These are phyloP conservation scores for Pherbina coryleti DNA, from an alignment of 2,888 invertebrate genomes.

Conservation along the genomic window DNA sequence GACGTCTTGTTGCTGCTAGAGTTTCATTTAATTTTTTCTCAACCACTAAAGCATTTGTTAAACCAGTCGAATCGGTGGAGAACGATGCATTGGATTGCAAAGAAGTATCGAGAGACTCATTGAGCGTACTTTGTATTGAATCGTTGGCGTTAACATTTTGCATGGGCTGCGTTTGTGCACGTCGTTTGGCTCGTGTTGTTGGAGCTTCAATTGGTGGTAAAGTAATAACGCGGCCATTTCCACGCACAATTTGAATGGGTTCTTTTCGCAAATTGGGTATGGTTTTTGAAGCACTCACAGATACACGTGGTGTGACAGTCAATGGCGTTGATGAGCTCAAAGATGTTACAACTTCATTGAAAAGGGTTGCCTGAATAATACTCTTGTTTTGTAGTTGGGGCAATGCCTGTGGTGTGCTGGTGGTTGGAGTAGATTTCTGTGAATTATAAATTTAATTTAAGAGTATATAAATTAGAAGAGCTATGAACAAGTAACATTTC, in stretches of 20 bases:
- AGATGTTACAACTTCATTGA: not conserved
- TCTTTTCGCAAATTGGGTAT: constrained; percentile 59
- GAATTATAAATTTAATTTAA: constrained; percentile 6
- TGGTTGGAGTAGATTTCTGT: constrained; percentile 38
- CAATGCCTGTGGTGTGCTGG: not conserved
- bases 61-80: constrained; percentile 37
- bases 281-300: constrained; percentile 38
- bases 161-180: constrained; percentile 70
- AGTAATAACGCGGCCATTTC: constrained; percentile 82
- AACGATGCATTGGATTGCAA: constrained; percentile 53
- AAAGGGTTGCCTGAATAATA: constrained; percentile 45
- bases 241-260: constrained; percentile 80
- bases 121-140: constrained; percentile 29
- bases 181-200: constrained; percentile 81
- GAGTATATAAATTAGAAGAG: too few relatives aligned
- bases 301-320: constrained; percentile 33
- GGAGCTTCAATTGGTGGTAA: constrained; percentile 87
- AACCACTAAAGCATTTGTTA: constrained; percentile 30
- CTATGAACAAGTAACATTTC: too few relatives aligned
- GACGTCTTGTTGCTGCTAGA: constrained; percentile 31
- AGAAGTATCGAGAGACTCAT: constrained; percentile 54
- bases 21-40: constrained; percentile 46
- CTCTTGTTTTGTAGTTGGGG: constrained; percentile 47
- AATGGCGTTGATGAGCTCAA: constrained; percentile 38
- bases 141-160: constrained; percentile 42